Conservation (phyloP, 2,113 vertebrate species). For the Gnathochromis pfefferi region DNA sequence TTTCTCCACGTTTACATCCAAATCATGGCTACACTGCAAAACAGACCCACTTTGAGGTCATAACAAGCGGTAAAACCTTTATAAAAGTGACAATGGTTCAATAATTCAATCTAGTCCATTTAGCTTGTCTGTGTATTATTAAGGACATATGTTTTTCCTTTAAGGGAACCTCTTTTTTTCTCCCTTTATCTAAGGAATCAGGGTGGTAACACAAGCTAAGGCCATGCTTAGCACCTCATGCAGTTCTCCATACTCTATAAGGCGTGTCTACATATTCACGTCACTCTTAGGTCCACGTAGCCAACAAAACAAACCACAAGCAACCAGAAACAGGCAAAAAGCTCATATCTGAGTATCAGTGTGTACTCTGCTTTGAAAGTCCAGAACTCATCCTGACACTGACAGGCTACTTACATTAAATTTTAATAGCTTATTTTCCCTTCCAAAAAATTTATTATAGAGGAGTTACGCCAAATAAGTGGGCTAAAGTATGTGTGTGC, state of each 20-base stretch:
- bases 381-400: neutral
- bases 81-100: neutral
- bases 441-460: slow-evolving; percentile 7
- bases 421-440: slow-evolving; percentile 22
- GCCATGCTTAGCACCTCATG: neutral
- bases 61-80: neutral
- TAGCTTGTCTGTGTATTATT: neutral
- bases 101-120: neutral
- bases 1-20: neutral
- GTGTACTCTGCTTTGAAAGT: neutral
- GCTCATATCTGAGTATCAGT: neutral
- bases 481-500: neutral
- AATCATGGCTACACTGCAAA: neutral
- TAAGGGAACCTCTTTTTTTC: neutral
- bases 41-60: neutral
- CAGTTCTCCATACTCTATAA: slow-evolving; percentile 13
- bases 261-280: slow-evolving; percentile 37
- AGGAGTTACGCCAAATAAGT: neutral
- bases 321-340: neutral
- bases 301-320: slow-evolving; percentile 13
- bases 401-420: slow-evolving; percentile 18
- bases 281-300: slow-evolving; percentile 1
- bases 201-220: neutral
- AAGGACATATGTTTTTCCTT: neutral
- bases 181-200: neutral